These are phyloP conservation scores for Oostethus manadensis DNA, from an alignment of 2,113 vertebrate species.

Conservation along the genomic window DNA sequence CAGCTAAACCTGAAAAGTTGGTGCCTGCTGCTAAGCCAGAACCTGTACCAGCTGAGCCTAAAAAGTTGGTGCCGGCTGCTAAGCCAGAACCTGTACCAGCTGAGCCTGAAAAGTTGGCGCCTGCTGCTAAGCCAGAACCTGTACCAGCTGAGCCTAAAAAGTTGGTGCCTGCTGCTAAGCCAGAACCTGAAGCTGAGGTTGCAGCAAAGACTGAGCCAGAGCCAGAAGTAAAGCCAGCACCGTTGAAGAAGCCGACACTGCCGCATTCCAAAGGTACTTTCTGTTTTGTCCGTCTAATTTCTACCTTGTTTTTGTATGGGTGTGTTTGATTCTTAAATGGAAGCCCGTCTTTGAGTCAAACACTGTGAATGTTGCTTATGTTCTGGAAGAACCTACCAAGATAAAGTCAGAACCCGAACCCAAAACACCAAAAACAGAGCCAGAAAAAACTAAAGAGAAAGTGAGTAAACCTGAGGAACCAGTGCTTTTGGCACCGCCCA, in stretches of 20 bases:
- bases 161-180: not conserved
- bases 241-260: slow-evolving; percentile 43
- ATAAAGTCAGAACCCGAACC: slow-evolving; percentile 1
- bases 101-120: slow-evolving; percentile 4
- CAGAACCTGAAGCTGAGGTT: slow-evolving; percentile 13
- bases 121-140: slow-evolving; percentile 8
- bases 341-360: slow-evolving; percentile 53
- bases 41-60: slow-evolving; percentile 12
- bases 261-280: slow-evolving; percentile 70
- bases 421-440: slow-evolving; percentile 21
- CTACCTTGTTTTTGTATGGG: slow-evolving; percentile 14
- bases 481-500: not conserved
- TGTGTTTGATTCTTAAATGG: slow-evolving; percentile 25
- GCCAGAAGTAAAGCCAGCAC: slow-evolving; percentile 9
- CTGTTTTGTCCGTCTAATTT: slow-evolving; percentile 9
- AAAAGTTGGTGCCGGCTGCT: not conserved
- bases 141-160: slow-evolving; percentile 6
- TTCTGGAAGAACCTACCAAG: slow-evolving; percentile 44
- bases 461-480: not conserved
- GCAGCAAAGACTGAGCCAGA: slow-evolving; percentile 20
- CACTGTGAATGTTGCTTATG: slow-evolving; percentile 71
- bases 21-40: slow-evolving; percentile 2
- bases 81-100: slow-evolving; percentile 15
- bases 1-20: slow-evolving; percentile 12
- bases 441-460: not conserved